Evolutionary conservation across 2,113 vertebrate genomes (phyloP).

Genomic region (Sialia sialis): DNA sequence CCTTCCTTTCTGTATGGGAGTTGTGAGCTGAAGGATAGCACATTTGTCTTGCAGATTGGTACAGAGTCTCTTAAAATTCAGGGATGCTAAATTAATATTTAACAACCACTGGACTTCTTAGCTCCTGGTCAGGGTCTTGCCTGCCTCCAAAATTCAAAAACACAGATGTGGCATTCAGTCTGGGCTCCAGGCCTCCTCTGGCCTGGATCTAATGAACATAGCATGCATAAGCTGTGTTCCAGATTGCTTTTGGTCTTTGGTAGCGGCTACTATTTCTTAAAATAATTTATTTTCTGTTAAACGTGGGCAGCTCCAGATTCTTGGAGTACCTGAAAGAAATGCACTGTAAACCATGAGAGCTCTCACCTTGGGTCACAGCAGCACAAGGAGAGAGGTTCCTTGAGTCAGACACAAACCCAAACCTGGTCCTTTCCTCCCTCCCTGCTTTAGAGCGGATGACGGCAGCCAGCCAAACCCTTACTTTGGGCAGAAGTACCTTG

Average conservation of each 20-base stretch:
- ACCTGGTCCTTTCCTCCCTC: background rate
- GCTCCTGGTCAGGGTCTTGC: background rate
- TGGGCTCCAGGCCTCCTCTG: background rate
- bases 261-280: background rate
- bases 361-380: background rate
- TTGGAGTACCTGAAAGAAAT: background rate
- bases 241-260: background rate
- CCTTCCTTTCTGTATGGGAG: background rate
- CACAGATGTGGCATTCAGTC: background rate
- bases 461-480: slow-evolving; percentile 75
- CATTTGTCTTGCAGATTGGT: background rate
- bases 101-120: background rate
- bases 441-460: slow-evolving; percentile 80
- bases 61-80: background rate
- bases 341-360: background rate
- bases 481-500: slow-evolving; percentile 91
- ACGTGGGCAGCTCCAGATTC: background rate
- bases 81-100: background rate
- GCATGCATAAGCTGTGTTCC: background rate
- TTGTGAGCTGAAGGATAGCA: background rate
- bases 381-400: background rate
- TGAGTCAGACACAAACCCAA: background rate
- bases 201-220: background rate
- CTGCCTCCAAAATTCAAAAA: background rate
- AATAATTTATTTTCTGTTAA: background rate